Evolutionary conservation across 2,888 invertebrate genomes (phyloP), one percentile per base, ranked within the genome.

Genomic region (Acrocyrtus sp.): DNA sequence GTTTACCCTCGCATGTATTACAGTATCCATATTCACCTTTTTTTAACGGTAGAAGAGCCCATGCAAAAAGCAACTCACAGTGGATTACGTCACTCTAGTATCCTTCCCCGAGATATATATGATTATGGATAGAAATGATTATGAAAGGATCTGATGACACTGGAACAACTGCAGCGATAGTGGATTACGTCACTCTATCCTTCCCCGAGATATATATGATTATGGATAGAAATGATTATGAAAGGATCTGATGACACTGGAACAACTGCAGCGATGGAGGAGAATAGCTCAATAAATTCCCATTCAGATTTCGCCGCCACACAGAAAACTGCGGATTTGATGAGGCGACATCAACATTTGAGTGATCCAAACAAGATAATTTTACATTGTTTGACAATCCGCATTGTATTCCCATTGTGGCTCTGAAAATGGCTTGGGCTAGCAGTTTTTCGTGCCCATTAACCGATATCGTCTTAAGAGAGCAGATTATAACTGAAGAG

Each of bases 391-490:
- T n/a, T n/a, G n/a, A n/a, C n/a, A n/a, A n/a, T n/a, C n/a, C n/a
- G n/a, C 67, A 66, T 67, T 48, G 51, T 53, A 68, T 54, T 61
- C 60, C 61, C 68, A 69, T 61, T 54, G 45, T 53, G 53, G 22
- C n/a, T n/a, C n/a, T n/a, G n/a, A n/a, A n/a, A n/a, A n/a, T n/a
- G n/a, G n/a, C n/a, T n/a, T n/a, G n/a, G n/a, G n/a, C n/a, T n/a
- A n/a, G n/a, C n/a, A n/a, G n/a, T n/a, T n/a, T n/a, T n/a, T n/a
- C n/a, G n/a, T n/a, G n/a, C n/a, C n/a, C n/a, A n/a, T n/a, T n/a
- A n/a, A n/a, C n/a, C n/a, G n/a, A n/a, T n/a, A n/a, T n/a, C n/a
- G n/a, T n/a, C n/a, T n/a, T n/a, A n/a, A n/a, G n/a, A n/a, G n/a
- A n/a, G n/a, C n/a, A n/a, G n/a, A n/a, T n/a, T n/a, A n/a, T n/a